Conservation (phyloP, 2,888 invertebrate species). For the Odontocolon sp. region DNA sequence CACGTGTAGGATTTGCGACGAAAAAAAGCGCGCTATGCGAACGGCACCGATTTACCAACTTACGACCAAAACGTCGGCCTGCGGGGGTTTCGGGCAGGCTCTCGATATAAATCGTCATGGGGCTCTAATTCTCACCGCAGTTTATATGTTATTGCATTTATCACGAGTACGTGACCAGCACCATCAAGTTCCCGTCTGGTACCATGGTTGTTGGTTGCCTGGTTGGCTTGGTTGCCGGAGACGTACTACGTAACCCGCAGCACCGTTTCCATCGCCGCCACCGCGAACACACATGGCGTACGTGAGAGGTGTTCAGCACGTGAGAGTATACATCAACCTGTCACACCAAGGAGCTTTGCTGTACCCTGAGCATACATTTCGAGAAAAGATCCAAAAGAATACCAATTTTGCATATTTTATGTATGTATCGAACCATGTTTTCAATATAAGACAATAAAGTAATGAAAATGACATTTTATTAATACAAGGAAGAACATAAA, state of each 20-base stretch:
- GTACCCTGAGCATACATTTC: constrained; percentile 18
- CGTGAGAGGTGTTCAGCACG: constrained; percentile 67
- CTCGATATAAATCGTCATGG: constrained; percentile 76
- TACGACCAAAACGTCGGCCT: constrained; percentile 33
- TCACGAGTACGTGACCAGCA: constrained; percentile 75
- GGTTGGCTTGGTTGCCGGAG: constrained; percentile 23
- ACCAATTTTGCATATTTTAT: constrained; percentile 16
- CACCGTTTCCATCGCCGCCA: constrained; percentile 41
- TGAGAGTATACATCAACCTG: constrained; percentile 68
- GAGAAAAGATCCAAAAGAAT: background rate
- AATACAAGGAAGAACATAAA: no score
- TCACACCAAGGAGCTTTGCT: constrained; percentile 42
- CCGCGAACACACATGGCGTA: constrained; percentile 63
- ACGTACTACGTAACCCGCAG: constrained; percentile 28
- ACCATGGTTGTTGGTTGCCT: constrained; percentile 28
- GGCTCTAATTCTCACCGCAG: constrained; percentile 78
- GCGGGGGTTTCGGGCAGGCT: constrained; percentile 58
- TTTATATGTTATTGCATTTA: constrained; percentile 80
- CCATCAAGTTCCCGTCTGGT: constrained; percentile 36
- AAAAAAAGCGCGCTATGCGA: background rate
- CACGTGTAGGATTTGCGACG: constrained; percentile 7
- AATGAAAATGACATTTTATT: no score
- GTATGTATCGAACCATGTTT: background rate
- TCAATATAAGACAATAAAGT: background rate
- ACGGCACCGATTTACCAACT: constrained; percentile 42